These are phyloP conservation scores for Pao palembangensis DNA, from an alignment of 2,113 vertebrate species.

Conservation along the genomic window DNA sequence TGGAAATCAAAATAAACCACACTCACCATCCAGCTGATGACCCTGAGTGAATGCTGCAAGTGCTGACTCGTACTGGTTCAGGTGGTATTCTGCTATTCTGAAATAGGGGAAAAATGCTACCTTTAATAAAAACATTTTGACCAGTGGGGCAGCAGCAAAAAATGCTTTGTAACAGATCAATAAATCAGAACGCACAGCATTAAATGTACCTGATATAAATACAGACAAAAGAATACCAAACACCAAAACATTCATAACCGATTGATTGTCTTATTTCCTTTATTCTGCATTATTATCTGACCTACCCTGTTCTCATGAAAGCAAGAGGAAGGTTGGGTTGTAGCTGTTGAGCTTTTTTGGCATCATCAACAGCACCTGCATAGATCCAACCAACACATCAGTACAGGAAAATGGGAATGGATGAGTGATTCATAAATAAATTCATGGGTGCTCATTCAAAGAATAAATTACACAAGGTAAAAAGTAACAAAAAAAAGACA, in stretches of 20 bases:
- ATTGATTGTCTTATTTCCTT: not conserved
- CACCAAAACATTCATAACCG: too few species aligned
- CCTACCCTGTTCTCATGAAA: constrained; percentile 87
- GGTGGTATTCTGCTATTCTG: constrained; percentile 94
- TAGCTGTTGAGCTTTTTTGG: constrained; percentile 85
- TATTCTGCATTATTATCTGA: constrained; percentile 5
- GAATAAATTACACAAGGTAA: too few species aligned
- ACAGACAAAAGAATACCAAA: too few species aligned
- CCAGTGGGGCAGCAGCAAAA: not conserved
- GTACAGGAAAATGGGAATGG: not conserved
- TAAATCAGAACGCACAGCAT: too few species aligned
- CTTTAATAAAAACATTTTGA: constrained; percentile 1
- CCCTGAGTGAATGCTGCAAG: constrained; percentile 84
- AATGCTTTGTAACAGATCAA: not conserved
- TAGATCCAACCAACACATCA: constrained; percentile 19
- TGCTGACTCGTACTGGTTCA: constrained; percentile 82
- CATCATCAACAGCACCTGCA: constrained; percentile 86
- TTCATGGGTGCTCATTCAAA: too few species aligned
- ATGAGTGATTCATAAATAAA: too few species aligned
- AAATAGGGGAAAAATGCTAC: constrained; percentile 1
- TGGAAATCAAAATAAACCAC: constrained; percentile 7
- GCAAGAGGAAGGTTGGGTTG: constrained; percentile 81
- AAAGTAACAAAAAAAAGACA: too few species aligned
- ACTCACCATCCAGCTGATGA: constrained; percentile 87
- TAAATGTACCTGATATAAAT: too few species aligned